A percentile compares a stretch with the other conserved stretches of the same genome.
Conservation (phyloP, 92 coral and sea anemone species). For the Porites lobata region DNA sequence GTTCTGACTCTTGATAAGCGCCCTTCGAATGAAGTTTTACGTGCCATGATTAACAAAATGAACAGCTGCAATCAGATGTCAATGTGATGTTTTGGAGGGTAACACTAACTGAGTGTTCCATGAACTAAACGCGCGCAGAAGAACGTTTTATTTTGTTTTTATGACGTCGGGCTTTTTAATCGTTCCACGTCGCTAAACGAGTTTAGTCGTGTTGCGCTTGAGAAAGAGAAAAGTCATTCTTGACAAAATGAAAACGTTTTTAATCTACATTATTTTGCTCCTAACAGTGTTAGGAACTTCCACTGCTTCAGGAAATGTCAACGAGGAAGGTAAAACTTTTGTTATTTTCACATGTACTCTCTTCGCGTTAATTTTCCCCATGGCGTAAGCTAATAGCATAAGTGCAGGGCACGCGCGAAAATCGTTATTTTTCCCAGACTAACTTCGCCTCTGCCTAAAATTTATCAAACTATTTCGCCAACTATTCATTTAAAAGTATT, state of each 20-base stretch:
- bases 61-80: no score
- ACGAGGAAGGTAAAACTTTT: background rate
- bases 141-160: background rate
- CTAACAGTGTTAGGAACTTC: background rate
- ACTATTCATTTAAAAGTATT: background rate
- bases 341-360: background rate
- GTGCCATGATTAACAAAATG: no score
- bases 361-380: background rate
- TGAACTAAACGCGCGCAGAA: background rate
- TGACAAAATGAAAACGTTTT: background rate
- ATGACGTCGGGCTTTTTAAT: background rate
- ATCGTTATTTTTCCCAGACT: background rate
- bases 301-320: background rate
- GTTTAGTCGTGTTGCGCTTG: background rate
- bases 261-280: background rate
- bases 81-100: no score
- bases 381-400: background rate
- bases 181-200: background rate
- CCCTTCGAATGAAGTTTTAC: no score
- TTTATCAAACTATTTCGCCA: background rate
- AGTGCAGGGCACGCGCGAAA: background rate
- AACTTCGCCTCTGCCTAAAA: no score
- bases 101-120: background rate
- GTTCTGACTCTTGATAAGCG: no score
- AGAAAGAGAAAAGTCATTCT: background rate